Evolutionary conservation across 2,888 invertebrate species (phyloP), one percentile per base, ranked within the genome.

Genomic region (Lepidochitona cinerea): DNA sequence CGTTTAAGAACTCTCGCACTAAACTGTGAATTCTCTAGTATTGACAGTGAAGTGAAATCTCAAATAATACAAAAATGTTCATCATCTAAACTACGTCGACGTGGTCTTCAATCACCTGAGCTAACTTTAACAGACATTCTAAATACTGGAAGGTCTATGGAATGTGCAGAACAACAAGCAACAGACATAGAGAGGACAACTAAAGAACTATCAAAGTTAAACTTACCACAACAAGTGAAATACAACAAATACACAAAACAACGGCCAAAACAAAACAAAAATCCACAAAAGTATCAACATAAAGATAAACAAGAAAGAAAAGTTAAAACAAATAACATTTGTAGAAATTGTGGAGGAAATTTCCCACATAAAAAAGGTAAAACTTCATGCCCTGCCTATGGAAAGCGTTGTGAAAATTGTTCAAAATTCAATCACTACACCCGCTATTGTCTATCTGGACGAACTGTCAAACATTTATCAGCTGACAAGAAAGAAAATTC

Each of bases 271-370:
- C 59, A 23, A 14, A 2, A 9, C 14, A 23, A 7, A 14, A 23
- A 59, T 1, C 23, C 23, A 59, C 59, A 59, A 29, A 59, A 59
- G 18, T 29, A 14, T 14, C 2, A 18, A 7, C 26, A 3, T 14
- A 29, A 29, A 32, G 59, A 29, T 14, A 59, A 59, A 29, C 59
- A 59, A 32, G 4, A 23, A 12, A 59, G 4, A 29, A 29, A 4
- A 14, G 59, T 14, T 29, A 59, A 59, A 59, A 2, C 7, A 29
- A 59, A 59, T 59, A 59, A 59, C 59, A 59, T 59, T 59, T 59
- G 66, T 37, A 35, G 66, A 36, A 66, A 66, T 29, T 66, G 66
- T 35, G 35, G 66, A 36, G 66, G 66, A 37, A 35, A 66, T n/a
- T 66, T 4, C 37, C 35, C 66, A 26, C 59, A 59, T 4, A 59